Base-by-base conservation (phyloP, 2,797 vertebrate genomes). In the Varecia variegata region DNA sequence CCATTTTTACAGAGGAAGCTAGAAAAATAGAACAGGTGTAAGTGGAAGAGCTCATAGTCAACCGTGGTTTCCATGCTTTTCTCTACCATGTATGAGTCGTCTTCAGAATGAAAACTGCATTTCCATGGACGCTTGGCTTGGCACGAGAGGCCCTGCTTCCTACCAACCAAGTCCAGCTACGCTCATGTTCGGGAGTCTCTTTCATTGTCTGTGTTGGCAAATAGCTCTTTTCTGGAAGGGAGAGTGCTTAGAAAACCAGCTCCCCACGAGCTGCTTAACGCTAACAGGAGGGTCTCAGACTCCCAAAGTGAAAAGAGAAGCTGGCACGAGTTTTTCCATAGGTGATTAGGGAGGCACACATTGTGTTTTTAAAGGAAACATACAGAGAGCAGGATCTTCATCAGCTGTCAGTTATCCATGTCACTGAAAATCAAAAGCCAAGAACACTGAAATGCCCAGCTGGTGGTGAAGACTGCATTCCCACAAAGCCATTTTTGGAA, bases 401-500 rank as follows among this genome's bases (percentile, higher is more conserved):
- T 56, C 80, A 43, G 54, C 27, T 2, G 4, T 21, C 27, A 47
- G 15, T 81, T 47, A 84, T 65, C 25, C 58, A 0, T 40, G 7
- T 84, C 71, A 1, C 88, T 1, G 17, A 35, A 47, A 76, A 62
- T 23, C 76, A 38, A 70, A 67, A 73, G 90, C 93, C 94, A 81
- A 32, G 68, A 79, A 25, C 27, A 56, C n/a, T 30, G 62, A 60
- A 62, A 18, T 25, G 47, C 92, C 87, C 87, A 92, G 86, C 92
- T 96, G 95, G 81, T 90, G 93, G 89, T 43, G 74, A 74, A 93
- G 71, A 35, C 93, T 83, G 88, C 15, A 11, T 93, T 97, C 92
- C 96, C 60, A 60, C 93, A 97, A 90, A 95, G 45, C 81, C 12
- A 0, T 94, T 95, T 74, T 90, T 54, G 65, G 96, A 97, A 96